phyloP scores from a whole-genome alignment of 2,888 invertebrate genomes.

The Dicycla oo region DNA sequence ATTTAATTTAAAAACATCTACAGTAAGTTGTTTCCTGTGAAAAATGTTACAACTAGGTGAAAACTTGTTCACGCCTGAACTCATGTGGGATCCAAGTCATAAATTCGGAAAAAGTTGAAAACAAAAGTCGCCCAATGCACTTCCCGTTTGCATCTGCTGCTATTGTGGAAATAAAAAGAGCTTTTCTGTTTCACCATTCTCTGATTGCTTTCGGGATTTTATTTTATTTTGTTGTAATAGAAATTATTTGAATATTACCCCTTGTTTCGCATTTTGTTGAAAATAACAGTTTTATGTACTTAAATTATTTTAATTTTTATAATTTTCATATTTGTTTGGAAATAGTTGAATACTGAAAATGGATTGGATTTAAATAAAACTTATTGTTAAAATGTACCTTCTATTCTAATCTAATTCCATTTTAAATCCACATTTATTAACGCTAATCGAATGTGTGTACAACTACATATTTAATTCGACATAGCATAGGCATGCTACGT shows the following conservation, averaged over 20 bases:
- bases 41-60: slow-evolving; percentile 75
- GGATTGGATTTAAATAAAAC: background rate
- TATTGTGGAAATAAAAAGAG: slow-evolving; percentile 58
- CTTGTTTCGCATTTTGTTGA: slow-evolving; percentile 21
- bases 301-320: slow-evolving; percentile 16
- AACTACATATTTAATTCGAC: background rate
- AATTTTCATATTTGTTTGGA: no score
- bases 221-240: slow-evolving; percentile 55
- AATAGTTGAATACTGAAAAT: background rate
- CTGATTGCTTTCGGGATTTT: slow-evolving; percentile 65
- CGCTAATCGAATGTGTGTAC: background rate
- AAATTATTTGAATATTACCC: slow-evolving; percentile 49
- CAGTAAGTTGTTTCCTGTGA: slow-evolving; percentile 70
- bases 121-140: slow-evolving; percentile 74
- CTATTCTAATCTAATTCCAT: background rate
- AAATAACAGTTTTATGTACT: slow-evolving; percentile 6
- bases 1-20: slow-evolving; percentile 65
- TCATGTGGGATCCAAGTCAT: slow-evolving; percentile 76
- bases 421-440: slow-evolving; percentile 18
- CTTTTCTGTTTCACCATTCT: slow-evolving; percentile 58
- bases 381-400: background rate
- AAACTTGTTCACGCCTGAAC: slow-evolving; percentile 76
- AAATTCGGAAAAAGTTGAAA: slow-evolving; percentile 76
- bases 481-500: slow-evolving; percentile 18
- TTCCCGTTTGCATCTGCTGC: slow-evolving; percentile 69